These are phyloP conservation scores for Thaumatotibia leucotreta DNA, from an alignment of 1,140 invertebrate species.

Conservation along the genomic window DNA sequence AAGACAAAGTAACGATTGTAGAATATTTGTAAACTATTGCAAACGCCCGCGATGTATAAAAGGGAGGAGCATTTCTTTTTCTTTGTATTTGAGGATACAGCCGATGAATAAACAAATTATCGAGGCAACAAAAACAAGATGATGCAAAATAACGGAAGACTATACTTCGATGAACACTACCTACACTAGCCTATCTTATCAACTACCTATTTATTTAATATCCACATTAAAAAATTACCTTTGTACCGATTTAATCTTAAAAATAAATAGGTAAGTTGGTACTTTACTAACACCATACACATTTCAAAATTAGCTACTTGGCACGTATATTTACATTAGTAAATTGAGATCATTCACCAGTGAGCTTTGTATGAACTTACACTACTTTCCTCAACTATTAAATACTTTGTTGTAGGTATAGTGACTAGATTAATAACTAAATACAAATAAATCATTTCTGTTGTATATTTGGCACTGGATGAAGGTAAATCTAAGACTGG, in stretches of 20 bases:
- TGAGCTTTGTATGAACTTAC: conserved; percentile 8
- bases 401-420: conserved; percentile 1
- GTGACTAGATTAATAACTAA: not conserved
- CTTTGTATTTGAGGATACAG: too few species aligned
- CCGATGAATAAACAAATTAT: too few species aligned
- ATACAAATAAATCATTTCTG: not conserved
- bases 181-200: not conserved
- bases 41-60: not conserved
- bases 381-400: not conserved
- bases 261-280: conserved; percentile 12
- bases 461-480: not conserved
- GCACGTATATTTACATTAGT: conserved; percentile 24
- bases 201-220: not conserved
- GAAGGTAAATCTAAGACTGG: not conserved
- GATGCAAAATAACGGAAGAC: not conserved
- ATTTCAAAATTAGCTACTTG: conserved; percentile 28
- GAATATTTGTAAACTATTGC: not conserved
- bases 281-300: conserved; percentile 10
- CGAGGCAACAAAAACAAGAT: not conserved
- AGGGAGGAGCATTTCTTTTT: not conserved
- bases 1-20: not conserved
- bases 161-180: not conserved
- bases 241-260: conserved; percentile 12
- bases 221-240: not conserved
- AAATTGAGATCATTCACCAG: conserved; percentile 33